A percentile compares a stretch with the other conserved stretches of the same genome.
Evolutionary conservation across 2,797 vertebrate genomes (phyloP).

Genomic region (Sciurus carolinensis): DNA sequence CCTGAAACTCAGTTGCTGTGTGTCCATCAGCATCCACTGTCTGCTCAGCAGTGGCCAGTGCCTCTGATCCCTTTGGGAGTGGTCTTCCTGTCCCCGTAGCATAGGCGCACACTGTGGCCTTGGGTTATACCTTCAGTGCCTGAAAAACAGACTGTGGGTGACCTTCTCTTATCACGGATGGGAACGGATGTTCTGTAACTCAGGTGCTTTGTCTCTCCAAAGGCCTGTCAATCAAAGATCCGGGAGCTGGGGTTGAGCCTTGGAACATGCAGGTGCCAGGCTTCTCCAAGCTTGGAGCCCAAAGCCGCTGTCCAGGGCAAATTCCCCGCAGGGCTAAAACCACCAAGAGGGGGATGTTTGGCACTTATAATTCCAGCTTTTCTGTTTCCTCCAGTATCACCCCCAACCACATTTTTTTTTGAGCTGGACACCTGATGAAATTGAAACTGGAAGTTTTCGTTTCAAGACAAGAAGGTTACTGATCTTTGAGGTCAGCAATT

Average conservation of each 20-base stretch:
- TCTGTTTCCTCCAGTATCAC: rapidly evolving
- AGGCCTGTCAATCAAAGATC: background rate
- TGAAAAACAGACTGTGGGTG: background rate
- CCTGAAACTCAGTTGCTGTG: background rate
- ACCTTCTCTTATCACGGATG: too few relatives aligned
- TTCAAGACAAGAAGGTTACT: background rate
- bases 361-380: background rate
- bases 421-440: background rate
- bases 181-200: background rate
- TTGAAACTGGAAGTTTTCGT: slow-evolving; percentile 16
- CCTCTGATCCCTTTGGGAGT: background rate
- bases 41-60: background rate
- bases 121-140: background rate
- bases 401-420: background rate
- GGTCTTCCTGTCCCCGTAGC: rapidly evolving
- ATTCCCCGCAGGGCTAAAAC: background rate
- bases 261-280: too few relatives aligned
- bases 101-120: too few relatives aligned
- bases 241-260: background rate
- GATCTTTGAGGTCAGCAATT: background rate
- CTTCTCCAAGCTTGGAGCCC: rapidly evolving
- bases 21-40: background rate
- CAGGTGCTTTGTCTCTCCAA: slow-evolving; percentile 1
- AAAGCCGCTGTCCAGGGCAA: background rate
- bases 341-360: rapidly evolving